phyloP scores from a whole-genome alignment of 2,888 invertebrate species.

The Nomada hirtipes region DNA sequence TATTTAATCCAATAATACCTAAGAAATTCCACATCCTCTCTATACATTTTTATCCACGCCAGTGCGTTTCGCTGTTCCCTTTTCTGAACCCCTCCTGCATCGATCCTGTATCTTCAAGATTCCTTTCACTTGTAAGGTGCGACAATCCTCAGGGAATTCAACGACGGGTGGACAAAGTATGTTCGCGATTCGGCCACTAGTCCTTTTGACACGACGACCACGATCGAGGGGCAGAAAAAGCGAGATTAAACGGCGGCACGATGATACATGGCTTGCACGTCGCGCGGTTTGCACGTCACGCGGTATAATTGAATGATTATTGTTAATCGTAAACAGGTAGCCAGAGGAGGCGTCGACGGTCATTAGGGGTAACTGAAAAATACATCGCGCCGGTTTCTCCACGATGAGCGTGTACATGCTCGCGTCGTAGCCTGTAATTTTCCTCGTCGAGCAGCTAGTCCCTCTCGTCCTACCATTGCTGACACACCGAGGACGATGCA shows the following conservation, averaged over 20 bases:
- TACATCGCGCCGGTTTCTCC: constrained; percentile 51
- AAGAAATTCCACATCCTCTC: too few relatives aligned
- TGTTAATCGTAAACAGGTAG: constrained; percentile 74
- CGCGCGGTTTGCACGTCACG: constrained; percentile 73
- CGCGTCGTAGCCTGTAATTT: constrained; percentile 69
- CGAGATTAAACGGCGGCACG: constrained; percentile 23
- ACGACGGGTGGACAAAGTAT: not conserved
- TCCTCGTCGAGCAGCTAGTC: constrained; percentile 51
- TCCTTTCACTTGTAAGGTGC: not conserved
- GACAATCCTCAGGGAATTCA: not conserved
- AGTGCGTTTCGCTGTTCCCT: not conserved
- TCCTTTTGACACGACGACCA: constrained; percentile 24
- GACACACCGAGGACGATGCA: constrained; percentile 52
- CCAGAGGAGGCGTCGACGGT: constrained; percentile 61
- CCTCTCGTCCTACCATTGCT: constrained; percentile 23
- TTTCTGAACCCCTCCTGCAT: not conserved
- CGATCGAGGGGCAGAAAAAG: constrained; percentile 34
- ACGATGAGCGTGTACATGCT: constrained; percentile 56
- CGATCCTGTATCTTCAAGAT: not conserved
- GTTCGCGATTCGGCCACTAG: constrained; percentile 17
- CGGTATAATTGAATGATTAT: constrained; percentile 80
- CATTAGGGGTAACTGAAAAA: constrained; percentile 68
- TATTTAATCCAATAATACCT: too few relatives aligned
- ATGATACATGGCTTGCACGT: constrained; percentile 13
- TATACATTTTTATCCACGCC: not conserved